Evolutionary conservation across 2,113 vertebrate species (phyloP).

Genomic region (Takifugu bimaculatus): DNA sequence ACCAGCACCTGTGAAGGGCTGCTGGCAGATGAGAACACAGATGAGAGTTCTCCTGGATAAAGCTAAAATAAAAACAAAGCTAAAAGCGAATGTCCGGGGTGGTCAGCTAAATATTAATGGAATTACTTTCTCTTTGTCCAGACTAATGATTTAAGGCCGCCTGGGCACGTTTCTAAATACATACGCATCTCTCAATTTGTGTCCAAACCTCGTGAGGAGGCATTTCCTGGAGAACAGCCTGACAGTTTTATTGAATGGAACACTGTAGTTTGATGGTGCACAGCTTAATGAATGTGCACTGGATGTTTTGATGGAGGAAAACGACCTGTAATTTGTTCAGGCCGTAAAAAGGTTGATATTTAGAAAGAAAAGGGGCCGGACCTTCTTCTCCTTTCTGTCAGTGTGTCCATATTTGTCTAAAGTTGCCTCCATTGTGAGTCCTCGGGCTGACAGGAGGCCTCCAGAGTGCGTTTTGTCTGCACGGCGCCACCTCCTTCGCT

Average conservation of each 20-base stretch:
- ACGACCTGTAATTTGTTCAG: constrained; percentile 68
- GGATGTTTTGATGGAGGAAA: constrained; percentile 50
- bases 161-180: constrained; percentile 24
- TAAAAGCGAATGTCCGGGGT: not conserved
- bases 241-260: constrained; percentile 22
- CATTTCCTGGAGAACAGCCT: constrained; percentile 41
- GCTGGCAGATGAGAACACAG: constrained; percentile 6
- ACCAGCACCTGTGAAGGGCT: constrained; percentile 16
- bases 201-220: constrained; percentile 25
- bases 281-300: constrained; percentile 36
- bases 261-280: constrained; percentile 18
- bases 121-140: constrained; percentile 46
- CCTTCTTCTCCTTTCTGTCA: not conserved
- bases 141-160: constrained; percentile 33
- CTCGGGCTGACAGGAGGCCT: constrained; percentile 64
- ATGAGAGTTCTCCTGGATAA: constrained; percentile 23
- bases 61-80: constrained; percentile 39
- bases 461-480: constrained; percentile 58
- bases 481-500: constrained; percentile 51
- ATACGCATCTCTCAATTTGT: constrained; percentile 26
- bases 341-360: constrained; percentile 71
- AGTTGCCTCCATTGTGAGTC: constrained; percentile 44
- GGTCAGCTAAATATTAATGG: constrained; percentile 49
- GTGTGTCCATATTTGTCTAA: constrained; percentile 16
- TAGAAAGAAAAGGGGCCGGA: constrained; percentile 23